Evolutionary conservation across 1,140 invertebrate species (phyloP).

Genomic region (Anoplolepis gracilipes): DNA sequence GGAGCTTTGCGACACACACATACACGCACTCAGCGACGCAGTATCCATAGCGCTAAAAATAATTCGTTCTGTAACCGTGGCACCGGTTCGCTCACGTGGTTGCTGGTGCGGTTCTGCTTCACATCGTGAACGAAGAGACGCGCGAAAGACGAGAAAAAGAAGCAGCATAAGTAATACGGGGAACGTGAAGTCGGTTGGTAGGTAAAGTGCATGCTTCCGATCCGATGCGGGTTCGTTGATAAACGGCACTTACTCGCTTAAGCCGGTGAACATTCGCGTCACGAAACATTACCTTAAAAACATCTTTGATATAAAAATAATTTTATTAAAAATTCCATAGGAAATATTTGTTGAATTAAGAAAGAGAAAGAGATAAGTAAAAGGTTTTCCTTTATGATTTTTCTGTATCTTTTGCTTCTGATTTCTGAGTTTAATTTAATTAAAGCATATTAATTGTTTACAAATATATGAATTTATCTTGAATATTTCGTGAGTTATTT

Average conservation of each 20-base stretch:
- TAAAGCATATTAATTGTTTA: neutral
- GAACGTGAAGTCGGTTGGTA: conserved; percentile 63
- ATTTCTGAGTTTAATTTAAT: neutral
- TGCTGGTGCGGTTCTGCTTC: conserved; percentile 61
- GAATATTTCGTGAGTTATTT: neutral
- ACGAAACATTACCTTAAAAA: neutral
- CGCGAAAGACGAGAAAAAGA: conserved; percentile 54
- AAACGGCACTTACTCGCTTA: conserved; percentile 32
- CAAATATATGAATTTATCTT: neutral
- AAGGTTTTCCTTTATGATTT: neutral
- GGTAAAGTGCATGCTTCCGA: conserved; percentile 58
- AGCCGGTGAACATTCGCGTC: conserved; percentile 1
- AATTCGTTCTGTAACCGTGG: conserved; percentile 75
- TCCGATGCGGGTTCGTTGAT: conserved; percentile 56
- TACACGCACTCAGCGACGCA: conserved; percentile 1
- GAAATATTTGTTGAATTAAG: neutral
- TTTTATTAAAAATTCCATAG: neutral
- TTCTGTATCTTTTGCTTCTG: neutral
- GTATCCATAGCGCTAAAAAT: conserved; percentile 75
- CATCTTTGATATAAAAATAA: neutral
- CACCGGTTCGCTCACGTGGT: conserved; percentile 70
- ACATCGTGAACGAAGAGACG: conserved; percentile 24
- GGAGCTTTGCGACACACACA: conserved; percentile 33
- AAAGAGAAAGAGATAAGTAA: neutral
- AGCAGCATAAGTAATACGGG: conserved; percentile 18